Evolutionary conservation across 2,797 vertebrate species (phyloP), one percentile per base, ranked within the genome.

Genomic region (Pyrocephalus nanus): DNA sequence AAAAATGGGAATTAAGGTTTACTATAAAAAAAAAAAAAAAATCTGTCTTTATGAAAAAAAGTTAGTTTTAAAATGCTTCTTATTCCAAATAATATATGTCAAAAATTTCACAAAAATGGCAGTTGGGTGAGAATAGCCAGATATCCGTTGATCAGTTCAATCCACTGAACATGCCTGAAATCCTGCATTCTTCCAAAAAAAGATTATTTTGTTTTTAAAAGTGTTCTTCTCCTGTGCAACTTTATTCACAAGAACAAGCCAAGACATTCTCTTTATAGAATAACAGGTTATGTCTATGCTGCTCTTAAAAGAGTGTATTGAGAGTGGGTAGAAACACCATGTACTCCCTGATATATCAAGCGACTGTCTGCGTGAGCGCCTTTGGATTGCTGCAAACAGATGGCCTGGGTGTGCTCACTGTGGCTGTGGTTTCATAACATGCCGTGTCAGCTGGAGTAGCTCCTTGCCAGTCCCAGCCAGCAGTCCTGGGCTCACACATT

Each of bases 291-390:
- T 78, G 61, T 58, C 87, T 71, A 6, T 30, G 45, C 74, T 25
- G 32, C 42, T 83, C 42, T 67, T 54, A 62, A 32, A 47, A 62
- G 78, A 85, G 47, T 45, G 48, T 7, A 38, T 29, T 27, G 78
- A 47, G 88, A 69, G 90, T 88, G 91, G 88, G 93, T 25, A 81
- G 90, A 79, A 80, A 60, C 72, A 69, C 32, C 88, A 50, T 29
- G 92, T 69, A 34, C 67, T 79, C 62, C 48, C 54, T 79, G 81
- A 9, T 66, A 25, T 26, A 48, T 19, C 75, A 77, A 5, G 70
- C 65, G 80, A 36, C 94, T 94, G 80, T 88, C 58, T 93, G 11
- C 64, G 21, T 38, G 26, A 26, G 38, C 30, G 86, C 51, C 60
- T 85, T 13, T 57, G 91, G 51, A 34, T 76, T 29, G 47, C 78